These are phyloP conservation scores for Ellobius talpinus DNA, from an alignment of 2,113 vertebrate genomes.

Conservation along the genomic window DNA sequence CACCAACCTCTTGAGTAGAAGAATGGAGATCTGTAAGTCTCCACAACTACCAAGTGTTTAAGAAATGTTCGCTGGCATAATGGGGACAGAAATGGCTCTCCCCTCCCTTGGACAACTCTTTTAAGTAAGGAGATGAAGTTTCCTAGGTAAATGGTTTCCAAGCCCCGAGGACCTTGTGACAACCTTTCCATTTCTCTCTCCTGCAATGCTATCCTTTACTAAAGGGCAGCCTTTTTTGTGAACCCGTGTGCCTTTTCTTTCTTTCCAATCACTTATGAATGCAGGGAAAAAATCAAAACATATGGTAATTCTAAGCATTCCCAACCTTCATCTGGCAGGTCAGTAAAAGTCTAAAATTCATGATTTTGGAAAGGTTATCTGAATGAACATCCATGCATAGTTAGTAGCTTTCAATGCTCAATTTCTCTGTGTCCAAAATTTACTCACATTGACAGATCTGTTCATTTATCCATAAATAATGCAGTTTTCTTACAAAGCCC, in stretches of 20 bases:
- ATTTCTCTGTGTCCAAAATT: conserved; percentile 23
- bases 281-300: conserved; percentile 59
- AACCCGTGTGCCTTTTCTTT: neutral
- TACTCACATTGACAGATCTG: neutral
- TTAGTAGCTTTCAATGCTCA: neutral
- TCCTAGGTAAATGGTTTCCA: neutral
- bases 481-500: neutral
- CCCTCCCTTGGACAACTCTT: neutral
- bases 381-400: neutral
- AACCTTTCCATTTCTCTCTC: neutral
- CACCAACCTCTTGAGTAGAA: neutral
- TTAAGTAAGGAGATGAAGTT: neutral
- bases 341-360: neutral
- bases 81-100: neutral
- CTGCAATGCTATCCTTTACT: neutral
- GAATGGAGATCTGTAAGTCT: neutral
- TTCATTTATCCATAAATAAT: conserved; percentile 33
- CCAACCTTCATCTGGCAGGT: neutral
- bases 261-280: conserved; percentile 12
- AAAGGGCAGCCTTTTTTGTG: conserved; percentile 22
- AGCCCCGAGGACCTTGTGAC: neutral
- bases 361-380: neutral
- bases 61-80: neutral
- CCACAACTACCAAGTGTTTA: neutral
- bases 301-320: conserved; percentile 52